Conservation (phyloP, 2,888 invertebrate species). For the Seira ritae region DNA sequence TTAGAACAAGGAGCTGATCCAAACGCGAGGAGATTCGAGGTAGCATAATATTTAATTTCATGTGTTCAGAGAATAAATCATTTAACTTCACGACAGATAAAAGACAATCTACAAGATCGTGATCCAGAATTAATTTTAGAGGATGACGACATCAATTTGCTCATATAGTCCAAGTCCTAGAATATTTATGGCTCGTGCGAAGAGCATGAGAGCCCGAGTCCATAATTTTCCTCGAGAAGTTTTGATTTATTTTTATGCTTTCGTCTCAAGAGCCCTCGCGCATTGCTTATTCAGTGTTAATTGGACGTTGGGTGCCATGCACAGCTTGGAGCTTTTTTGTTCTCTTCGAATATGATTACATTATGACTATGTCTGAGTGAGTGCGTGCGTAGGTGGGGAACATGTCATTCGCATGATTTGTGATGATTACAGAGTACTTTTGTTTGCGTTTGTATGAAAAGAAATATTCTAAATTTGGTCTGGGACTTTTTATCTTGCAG, state of each 20-base stretch:
- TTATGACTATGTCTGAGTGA: not conserved
- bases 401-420: constrained; percentile 7
- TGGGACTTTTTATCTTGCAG: constrained; percentile 77
- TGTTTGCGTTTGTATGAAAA: no score
- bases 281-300: no score
- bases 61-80: not conserved
- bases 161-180: no score
- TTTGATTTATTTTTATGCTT: no score
- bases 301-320: no score
- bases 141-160: not conserved
- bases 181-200: no score
- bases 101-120: constrained; percentile 1
- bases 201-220: no score
- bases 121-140: constrained; percentile 39
- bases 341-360: no score
- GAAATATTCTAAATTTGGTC: not conserved
- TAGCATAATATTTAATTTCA: constrained; percentile 28
- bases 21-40: constrained; percentile 84
- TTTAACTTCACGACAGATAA: not conserved
- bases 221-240: no score
- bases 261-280: no score
- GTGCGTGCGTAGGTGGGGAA: constrained; percentile 13
- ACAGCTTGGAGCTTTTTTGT: no score
- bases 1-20: constrained; percentile 95
- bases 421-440: constrained; percentile 11